A percentile compares a stretch with the other conserved stretches of the same genome.
phyloP scores from a whole-genome alignment of 37 sponge, comb jelly and placozoan species.

The Ianthella basta region DNA sequence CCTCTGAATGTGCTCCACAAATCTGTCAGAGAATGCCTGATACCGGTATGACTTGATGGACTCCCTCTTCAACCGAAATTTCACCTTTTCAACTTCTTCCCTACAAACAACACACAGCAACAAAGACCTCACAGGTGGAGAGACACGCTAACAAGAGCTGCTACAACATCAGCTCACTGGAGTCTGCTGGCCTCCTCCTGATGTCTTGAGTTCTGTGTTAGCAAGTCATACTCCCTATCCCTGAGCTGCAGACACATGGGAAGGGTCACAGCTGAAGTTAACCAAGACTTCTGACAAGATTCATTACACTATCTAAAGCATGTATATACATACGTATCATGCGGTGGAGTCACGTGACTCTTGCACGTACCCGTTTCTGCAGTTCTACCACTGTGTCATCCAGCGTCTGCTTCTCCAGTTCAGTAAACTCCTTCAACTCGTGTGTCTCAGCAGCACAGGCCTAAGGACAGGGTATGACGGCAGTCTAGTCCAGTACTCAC shows the following conservation, averaged over 20 bases:
- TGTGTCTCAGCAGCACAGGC: background rate
- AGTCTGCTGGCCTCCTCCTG: too few species aligned
- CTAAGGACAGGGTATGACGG: background rate
- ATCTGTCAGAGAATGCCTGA: conserved; percentile 7
- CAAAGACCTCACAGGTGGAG: too few species aligned
- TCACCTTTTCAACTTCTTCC: background rate
- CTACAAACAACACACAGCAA: too few species aligned
- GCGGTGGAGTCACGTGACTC: background rate
- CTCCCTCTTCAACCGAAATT: background rate
- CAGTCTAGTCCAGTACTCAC: too few species aligned
- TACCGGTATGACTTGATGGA: background rate
- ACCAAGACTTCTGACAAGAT: too few species aligned
- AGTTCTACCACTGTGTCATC: conserved; percentile 16
- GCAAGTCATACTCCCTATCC: too few species aligned
- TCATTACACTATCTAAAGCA: too few species aligned
- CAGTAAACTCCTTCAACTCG: conserved; percentile 16
- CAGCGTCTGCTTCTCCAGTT: background rate
- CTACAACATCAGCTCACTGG: too few species aligned
- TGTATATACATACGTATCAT: background rate
- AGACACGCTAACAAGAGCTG: too few species aligned
- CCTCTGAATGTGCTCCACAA: conserved; percentile 11
- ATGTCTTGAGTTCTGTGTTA: too few species aligned
- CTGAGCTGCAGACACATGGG: too few species aligned
- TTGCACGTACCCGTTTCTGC: background rate
- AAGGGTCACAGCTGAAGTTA: too few species aligned